Evolutionary conservation across 2,113 vertebrate species (phyloP), one percentile per base, ranked within the genome.

Genomic region (Saguinus midas): DNA sequence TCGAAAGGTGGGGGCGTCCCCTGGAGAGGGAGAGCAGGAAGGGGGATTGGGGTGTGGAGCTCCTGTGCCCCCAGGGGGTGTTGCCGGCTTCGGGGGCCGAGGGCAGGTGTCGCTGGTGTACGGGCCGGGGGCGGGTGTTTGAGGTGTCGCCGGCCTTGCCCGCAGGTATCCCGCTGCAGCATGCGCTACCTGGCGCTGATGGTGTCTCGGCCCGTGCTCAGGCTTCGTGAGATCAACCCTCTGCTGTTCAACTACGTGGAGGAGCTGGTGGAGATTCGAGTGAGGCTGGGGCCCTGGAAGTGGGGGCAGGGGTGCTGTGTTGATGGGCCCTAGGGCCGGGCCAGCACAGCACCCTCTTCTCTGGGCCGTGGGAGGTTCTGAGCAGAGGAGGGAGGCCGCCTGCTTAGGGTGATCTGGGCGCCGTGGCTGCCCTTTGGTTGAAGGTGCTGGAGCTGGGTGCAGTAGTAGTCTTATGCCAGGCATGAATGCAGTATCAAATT

Each of bases 171-270:
- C 2, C 99, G 99, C 45, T 99, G 99, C 81, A 99, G 99, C 87
- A 98, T 99, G 99, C 99, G 99, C 29, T 99, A 99, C 98, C 98
- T 99, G 97, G 98, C 99, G 0, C 98, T 99, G 97, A 99, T 99
- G 99, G 98, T 99, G 95, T 98, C 99, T 0, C 98, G 99, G 48
- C 99, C 99, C 0, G 99, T 99, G 95, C 98, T 99, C 97, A 99
- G 99, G 94, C 98, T 99, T 94, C 99, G 99, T 25, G 99, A 99
- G 98, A 99, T 99, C 98, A 99, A 99, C 98, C 99, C 99, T 0
- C 98, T 99, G 97, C 99, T 99, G 25, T 99, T 99, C 98, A 99
- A 99, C 99, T 99, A 99, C 20, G 99, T 99, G 97, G 99, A 99
- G 98, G 99, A 99, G 96, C 99, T 99, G 97, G 99, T 99, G 57